Evolutionary conservation across 2,888 invertebrate species (phyloP).

Genomic region (Uropetala carovei): DNA sequence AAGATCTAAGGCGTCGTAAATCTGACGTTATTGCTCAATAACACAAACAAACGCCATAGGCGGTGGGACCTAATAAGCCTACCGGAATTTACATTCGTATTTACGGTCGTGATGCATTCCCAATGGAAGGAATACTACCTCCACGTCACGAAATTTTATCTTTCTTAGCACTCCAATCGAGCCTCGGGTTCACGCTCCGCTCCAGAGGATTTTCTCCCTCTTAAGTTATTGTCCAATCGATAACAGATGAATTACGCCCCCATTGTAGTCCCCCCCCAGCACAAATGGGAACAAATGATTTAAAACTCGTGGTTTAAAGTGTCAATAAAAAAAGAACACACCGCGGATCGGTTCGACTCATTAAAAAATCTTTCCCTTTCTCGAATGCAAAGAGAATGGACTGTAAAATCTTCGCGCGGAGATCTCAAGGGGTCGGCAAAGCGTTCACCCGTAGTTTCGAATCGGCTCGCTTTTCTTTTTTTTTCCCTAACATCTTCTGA

Average conservation of each 20-base stretch:
- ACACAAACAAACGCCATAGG: neutral
- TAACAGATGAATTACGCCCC: slow-evolving; percentile 7
- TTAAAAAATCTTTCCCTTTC: neutral
- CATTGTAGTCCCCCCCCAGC: neutral
- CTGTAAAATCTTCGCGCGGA: too few species aligned
- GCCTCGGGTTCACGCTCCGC: neutral
- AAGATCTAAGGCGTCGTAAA: neutral
- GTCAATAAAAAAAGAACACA: neutral
- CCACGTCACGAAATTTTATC: slow-evolving; percentile 19
- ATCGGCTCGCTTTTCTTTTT: too few species aligned
- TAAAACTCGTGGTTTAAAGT: neutral
- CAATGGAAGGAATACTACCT: neutral
- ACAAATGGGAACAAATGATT: slow-evolving; percentile 25
- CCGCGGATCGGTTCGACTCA: neutral
- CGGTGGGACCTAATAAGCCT: neutral
- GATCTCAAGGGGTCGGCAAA: too few species aligned
- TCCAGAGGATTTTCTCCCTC: neutral
- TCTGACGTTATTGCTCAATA: neutral
- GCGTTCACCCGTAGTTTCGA: too few species aligned
- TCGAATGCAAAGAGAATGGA: too few species aligned
- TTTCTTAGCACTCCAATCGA: neutral
- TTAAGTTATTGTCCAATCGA: neutral
- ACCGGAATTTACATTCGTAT: neutral
- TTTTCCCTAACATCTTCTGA: too few species aligned
- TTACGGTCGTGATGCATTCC: neutral